Conservation (phyloP, 2,888 invertebrate genomes). For the Tanaodytes sp. region DNA sequence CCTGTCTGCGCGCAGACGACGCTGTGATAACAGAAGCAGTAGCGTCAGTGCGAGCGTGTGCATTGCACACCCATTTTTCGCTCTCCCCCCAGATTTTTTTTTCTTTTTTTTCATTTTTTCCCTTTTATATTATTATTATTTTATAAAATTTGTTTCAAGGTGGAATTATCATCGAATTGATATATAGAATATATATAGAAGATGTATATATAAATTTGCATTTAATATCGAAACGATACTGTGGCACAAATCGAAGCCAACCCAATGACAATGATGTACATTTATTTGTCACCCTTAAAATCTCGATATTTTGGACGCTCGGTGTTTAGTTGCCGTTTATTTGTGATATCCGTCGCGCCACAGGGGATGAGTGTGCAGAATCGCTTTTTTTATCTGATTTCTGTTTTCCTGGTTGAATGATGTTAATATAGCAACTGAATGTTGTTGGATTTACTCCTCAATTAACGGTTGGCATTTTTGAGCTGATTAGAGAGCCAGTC, state of each 20-base stretch:
- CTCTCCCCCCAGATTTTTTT: too few species aligned
- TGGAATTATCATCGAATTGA: constrained; percentile 36
- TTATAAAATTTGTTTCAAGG: constrained; percentile 31
- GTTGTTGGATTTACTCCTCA: constrained; percentile 63
- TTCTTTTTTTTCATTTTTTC: too few species aligned
- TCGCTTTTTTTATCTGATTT: constrained; percentile 44
- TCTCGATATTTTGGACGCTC: constrained; percentile 55
- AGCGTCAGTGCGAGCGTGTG: too few species aligned
- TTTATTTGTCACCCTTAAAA: constrained; percentile 56
- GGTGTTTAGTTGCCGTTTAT: constrained; percentile 49
- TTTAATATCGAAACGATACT: constrained; percentile 41
- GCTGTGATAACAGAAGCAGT: too few species aligned
- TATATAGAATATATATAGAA: constrained; percentile 34
- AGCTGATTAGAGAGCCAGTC: constrained; percentile 99
- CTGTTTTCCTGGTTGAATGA: constrained; percentile 61
- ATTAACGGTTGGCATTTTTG: constrained; percentile 97
- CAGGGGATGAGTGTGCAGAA: constrained; percentile 65
- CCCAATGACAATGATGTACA: constrained; percentile 40
- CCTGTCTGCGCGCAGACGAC: too few species aligned
- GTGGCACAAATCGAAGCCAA: constrained; percentile 47
- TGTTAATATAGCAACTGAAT: constrained; percentile 69
- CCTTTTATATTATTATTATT: constrained; percentile 7
- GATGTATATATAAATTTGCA: constrained; percentile 42
- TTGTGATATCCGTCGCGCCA: constrained; percentile 38
- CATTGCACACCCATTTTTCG: too few species aligned